Evolutionary conservation across 1,140 invertebrate species (phyloP).

Genomic region (Drosophila virilis): DNA sequence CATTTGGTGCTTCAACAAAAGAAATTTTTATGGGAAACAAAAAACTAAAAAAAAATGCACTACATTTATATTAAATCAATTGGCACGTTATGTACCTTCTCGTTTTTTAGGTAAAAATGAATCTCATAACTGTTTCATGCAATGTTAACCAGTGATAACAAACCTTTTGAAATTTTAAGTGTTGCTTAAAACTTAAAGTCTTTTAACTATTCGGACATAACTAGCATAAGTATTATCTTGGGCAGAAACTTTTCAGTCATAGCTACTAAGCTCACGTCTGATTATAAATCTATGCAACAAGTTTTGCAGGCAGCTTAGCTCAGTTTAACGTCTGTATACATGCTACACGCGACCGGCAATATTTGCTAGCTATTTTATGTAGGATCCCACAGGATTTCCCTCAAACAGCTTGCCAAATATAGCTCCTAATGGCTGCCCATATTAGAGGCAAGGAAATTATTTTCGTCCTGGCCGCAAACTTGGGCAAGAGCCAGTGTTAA

Average conservation of each 20-base stretch:
- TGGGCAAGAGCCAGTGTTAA: slow-evolving; percentile 47
- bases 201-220: not conserved
- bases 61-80: too few species aligned
- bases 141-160: too few species aligned
- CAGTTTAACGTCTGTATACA: slow-evolving; percentile 15
- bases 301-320: not conserved
- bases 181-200: not conserved
- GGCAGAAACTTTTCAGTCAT: not conserved
- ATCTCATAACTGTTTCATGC: too few species aligned
- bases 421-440: slow-evolving; percentile 13
- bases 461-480: slow-evolving; percentile 36
- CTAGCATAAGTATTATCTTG: not conserved
- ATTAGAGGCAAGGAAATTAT: slow-evolving; percentile 55
- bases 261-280: not conserved
- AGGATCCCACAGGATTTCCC: slow-evolving; percentile 4
- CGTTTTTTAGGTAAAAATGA: too few species aligned
- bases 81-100: too few species aligned
- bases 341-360: not conserved
- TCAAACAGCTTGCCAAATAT: slow-evolving; percentile 48
- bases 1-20: too few species aligned
- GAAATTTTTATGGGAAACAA: too few species aligned
- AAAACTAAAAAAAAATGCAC: too few species aligned
- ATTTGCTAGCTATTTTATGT: slow-evolving; percentile 9
- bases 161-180: not conserved
- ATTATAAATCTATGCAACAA: not conserved